These are phyloP conservation scores for Pteropus alecto DNA, from an alignment of 2,113 vertebrate species.

Conservation along the genomic window DNA sequence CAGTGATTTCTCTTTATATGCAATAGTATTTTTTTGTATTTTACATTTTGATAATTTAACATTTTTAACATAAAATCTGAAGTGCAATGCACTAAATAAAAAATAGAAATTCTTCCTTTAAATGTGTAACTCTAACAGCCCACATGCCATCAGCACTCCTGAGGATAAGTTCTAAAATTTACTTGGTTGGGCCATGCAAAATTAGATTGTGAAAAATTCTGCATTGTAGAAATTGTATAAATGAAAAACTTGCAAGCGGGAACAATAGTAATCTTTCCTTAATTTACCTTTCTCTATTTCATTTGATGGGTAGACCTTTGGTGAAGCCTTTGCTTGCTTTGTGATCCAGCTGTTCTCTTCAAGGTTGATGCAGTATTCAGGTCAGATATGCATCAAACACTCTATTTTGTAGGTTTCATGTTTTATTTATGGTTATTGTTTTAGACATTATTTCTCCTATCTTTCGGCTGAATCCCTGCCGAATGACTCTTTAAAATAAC, in stretches of 20 bases:
- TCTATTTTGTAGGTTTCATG: conserved; percentile 73
- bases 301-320: conserved; percentile 23
- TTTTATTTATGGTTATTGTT: conserved; percentile 80
- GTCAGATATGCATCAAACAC: conserved; percentile 67
- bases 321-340: conserved; percentile 39
- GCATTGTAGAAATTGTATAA: background rate
- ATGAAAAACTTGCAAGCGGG: conserved; percentile 23
- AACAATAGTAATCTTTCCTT: background rate
- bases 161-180: background rate
- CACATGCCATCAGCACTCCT: accelerated
- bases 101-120: background rate
- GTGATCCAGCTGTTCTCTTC: conserved; percentile 53
- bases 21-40: background rate
- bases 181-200: background rate
- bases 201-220: background rate
- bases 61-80: background rate
- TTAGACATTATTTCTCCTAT: conserved; percentile 37
- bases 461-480: background rate
- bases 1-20: background rate
- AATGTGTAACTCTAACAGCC: background rate
- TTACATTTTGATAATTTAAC: background rate
- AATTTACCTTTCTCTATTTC: conserved; percentile 46
- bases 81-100: background rate
- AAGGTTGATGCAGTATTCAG: conserved; percentile 65
- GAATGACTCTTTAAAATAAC: conserved; percentile 58